A percentile compares a stretch with the other conserved stretches of the same genome.
Conservation (phyloP, 1,140 invertebrate genomes). For the Mizuhopecten yessoensis region DNA sequence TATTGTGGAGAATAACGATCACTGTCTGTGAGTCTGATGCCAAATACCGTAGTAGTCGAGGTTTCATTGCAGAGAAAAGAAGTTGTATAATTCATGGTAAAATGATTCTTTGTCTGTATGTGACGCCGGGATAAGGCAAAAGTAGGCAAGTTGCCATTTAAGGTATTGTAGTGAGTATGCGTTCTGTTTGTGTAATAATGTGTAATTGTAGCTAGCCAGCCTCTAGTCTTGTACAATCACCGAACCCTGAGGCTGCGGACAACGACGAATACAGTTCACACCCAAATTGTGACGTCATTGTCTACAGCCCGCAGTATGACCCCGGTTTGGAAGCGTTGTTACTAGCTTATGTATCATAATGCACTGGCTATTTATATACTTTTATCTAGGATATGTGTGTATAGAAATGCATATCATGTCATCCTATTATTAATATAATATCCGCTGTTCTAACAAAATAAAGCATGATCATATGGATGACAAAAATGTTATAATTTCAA, state of each 20-base stretch:
- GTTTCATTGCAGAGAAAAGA: neutral
- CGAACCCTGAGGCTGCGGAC: neutral
- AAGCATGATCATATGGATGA: no score
- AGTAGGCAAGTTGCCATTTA: constrained; percentile 32
- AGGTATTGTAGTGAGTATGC: neutral
- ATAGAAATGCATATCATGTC: no score
- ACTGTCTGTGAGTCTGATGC: neutral
- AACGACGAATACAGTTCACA: neutral
- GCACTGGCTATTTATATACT: no score
- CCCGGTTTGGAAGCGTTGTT: neutral
- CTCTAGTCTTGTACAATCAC: neutral
- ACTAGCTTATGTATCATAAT: no score
- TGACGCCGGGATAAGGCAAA: neutral
- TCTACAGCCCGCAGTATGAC: neutral
- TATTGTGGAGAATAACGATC: neutral
- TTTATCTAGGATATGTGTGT: no score
- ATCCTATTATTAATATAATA: no score
- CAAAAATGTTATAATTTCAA: no score
- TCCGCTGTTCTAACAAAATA: no score
- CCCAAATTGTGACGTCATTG: neutral
- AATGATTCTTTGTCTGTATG: neutral
- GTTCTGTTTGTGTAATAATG: neutral
- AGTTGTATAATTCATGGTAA: constrained; percentile 34
- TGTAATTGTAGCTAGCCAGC: neutral
- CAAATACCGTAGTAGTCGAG: neutral